Percentiles rank a stretch among this genome's conserved stretches.
Conservation (phyloP, 2,113 vertebrate species). For the Dicerorhinus sumatrensis region DNA sequence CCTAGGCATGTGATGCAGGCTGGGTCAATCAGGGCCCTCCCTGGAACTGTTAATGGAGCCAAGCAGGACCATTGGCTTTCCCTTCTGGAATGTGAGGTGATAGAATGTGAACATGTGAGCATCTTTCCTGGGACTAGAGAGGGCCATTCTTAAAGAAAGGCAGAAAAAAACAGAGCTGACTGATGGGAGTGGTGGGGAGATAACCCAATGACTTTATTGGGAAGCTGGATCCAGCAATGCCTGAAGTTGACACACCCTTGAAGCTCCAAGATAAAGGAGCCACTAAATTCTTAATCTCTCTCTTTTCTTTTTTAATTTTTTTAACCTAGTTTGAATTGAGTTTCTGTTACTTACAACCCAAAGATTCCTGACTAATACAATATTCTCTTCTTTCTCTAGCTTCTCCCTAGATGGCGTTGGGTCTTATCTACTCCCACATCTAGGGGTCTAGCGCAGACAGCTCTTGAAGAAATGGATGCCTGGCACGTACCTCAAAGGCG, state of each 20-base stretch:
- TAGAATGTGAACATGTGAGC: neutral
- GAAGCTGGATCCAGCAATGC: neutral
- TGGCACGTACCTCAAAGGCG: neutral
- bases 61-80: neutral
- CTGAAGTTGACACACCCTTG: neutral
- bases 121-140: neutral
- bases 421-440: neutral
- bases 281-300: neutral
- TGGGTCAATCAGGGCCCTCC: neutral
- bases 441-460: too few species aligned
- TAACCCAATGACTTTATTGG: neutral
- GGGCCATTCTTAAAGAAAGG: neutral
- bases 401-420: neutral
- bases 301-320: neutral
- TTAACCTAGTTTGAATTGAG: slow-evolving; percentile 3
- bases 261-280: neutral
- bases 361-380: neutral
- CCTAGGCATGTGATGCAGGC: neutral
- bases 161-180: neutral
- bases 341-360: neutral
- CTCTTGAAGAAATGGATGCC: neutral
- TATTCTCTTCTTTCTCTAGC: neutral
- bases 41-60: neutral
- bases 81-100: neutral
- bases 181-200: neutral